Evolutionary conservation across 2,888 invertebrate species (phyloP), one percentile per base, ranked within the genome.

Genomic region (Lasius platythorax): DNA sequence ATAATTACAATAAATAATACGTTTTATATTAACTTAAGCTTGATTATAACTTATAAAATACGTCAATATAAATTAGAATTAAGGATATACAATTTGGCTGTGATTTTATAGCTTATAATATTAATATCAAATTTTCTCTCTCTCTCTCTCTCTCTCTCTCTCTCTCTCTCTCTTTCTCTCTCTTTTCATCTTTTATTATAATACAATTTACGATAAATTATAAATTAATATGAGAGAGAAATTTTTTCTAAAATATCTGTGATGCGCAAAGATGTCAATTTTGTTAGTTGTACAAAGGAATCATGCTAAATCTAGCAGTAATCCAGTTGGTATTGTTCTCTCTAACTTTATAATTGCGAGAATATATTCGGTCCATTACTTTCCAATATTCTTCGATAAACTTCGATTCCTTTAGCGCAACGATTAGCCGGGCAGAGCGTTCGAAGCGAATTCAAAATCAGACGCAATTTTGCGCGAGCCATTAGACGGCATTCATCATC

Each of bases 401-500:
- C 28, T 61, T 46, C 3, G 23, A 37, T 46, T 72, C 15, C 61
- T 72, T 63, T 12, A 43, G 28, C 18, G 23, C 72, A 46, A 33
- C 46, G 28, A 79, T 72, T 79, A 79, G 12, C 37, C 46, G 4
- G 23, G 23, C 5, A 12, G 23, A 43, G 46, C 4, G 37, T 46
- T 37, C 28, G 12, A 15, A n/a, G 33, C 46, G 33, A 18, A 81
- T 72, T 18, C 28, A 61, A 63, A 81, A 50, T 81, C 79, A 63
- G 18, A 63, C 2, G 33, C 37, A 33, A 81, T 81, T 72, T 72
- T 9, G 70, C 61, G 28, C 33, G n/a, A 72, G 37, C 46, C 46
- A 81, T 81, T 81, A 81, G 12, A 61, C 33, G 61, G 37, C 61
- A 81, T 81, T 81, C 79, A 72, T 81, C 79, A 81, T 70, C 33